These are phyloP conservation scores for Microcaecilia unicolor DNA, from an alignment of 2,797 vertebrate genomes.

Conservation along the genomic window DNA sequence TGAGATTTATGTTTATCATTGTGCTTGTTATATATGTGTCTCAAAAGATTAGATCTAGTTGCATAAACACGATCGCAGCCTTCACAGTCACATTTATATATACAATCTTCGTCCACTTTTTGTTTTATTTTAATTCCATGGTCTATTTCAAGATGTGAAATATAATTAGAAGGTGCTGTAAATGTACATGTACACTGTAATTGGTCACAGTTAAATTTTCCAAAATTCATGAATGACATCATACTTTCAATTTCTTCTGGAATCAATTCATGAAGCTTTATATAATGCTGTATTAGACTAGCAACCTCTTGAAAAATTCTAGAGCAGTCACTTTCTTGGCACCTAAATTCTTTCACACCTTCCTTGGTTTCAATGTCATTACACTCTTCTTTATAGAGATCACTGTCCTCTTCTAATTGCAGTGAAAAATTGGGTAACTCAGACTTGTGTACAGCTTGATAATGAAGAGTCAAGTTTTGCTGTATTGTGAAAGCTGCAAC, in stretches of 20 bases:
- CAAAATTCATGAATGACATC: slow-evolving; percentile 58
- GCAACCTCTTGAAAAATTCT: slow-evolving; percentile 84
- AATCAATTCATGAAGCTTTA: slow-evolving; percentile 81
- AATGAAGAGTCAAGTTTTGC: slow-evolving; percentile 94
- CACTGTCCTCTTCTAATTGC: slow-evolving; percentile 69
- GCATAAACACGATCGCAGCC: slow-evolving; percentile 89
- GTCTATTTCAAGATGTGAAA: slow-evolving; percentile 73
- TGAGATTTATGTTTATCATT: slow-evolving; percentile 80
- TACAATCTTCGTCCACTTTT: slow-evolving; percentile 61
- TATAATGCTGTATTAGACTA: slow-evolving; percentile 83
- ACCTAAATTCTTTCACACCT: slow-evolving; percentile 73
- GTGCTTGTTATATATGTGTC: slow-evolving; percentile 92
- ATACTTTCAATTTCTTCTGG: slow-evolving; percentile 71
- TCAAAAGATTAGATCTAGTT: slow-evolving; percentile 85
- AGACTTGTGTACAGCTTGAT: slow-evolving; percentile 87
- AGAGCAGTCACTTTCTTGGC: slow-evolving; percentile 87
- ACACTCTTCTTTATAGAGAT: slow-evolving; percentile 48
- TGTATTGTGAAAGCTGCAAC: slow-evolving; percentile 91
- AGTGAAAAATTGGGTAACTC: slow-evolving; percentile 71
- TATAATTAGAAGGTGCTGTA: slow-evolving; percentile 72
- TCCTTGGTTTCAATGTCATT: slow-evolving; percentile 50
- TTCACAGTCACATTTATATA: slow-evolving; percentile 84
- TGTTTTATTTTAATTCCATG: slow-evolving; percentile 61
- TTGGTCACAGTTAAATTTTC: slow-evolving; percentile 81
- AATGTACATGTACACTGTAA: slow-evolving; percentile 71